phyloP scores from a whole-genome alignment of 2,888 invertebrate species.

The Apomyelois bistriatella region DNA sequence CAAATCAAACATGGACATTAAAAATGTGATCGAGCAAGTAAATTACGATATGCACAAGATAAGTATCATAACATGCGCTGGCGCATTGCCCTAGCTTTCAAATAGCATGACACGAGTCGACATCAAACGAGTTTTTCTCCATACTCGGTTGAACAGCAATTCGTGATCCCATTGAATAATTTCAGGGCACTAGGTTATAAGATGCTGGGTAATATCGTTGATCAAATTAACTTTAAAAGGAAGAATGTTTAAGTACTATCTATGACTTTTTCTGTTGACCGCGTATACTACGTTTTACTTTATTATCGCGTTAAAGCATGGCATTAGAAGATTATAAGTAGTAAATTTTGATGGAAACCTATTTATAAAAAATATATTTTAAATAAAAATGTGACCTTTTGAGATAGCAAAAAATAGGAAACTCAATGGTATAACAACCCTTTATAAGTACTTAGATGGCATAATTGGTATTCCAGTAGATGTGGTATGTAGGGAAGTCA shows the following conservation, averaged over 20 bases:
- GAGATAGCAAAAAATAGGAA: too few species aligned
- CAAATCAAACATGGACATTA: neutral
- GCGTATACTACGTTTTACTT: too few species aligned
- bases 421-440: too few species aligned
- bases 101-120: constrained; percentile 19
- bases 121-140: constrained; percentile 14
- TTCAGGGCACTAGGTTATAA: constrained; percentile 18
- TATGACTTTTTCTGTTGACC: too few species aligned
- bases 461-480: too few species aligned
- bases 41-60: constrained; percentile 18
- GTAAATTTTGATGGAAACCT: too few species aligned
- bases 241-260: neutral
- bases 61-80: constrained; percentile 22
- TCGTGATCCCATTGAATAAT: constrained; percentile 13
- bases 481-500: too few species aligned
- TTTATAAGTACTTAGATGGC: too few species aligned
- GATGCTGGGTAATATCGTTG: constrained; percentile 2
- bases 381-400: too few species aligned
- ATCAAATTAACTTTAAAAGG: constrained; percentile 1
- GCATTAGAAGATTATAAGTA: too few species aligned
- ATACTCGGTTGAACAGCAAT: constrained; percentile 16
- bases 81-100: constrained; percentile 27
- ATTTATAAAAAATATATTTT: too few species aligned
- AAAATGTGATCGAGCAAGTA: neutral
- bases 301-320: too few species aligned